phyloP scores from a whole-genome alignment of 2,888 invertebrate genomes.

The Formica aserva region DNA sequence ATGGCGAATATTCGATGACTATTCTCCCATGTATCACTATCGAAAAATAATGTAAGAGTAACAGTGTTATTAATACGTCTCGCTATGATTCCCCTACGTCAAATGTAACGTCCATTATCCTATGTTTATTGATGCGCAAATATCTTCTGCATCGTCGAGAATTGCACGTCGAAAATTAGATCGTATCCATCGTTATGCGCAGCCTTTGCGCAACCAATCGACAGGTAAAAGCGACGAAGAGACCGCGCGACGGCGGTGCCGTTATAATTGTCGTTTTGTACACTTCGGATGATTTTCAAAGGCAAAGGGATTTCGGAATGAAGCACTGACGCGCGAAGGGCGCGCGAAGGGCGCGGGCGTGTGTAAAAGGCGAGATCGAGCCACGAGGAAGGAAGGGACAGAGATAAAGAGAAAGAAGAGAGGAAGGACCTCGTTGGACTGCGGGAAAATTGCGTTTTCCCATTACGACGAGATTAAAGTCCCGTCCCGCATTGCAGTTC shows the following conservation, averaged over 20 bases:
- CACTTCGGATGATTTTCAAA: conserved; percentile 52
- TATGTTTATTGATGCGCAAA: background rate
- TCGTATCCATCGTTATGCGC: background rate
- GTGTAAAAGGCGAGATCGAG: conserved; percentile 60
- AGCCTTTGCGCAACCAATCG: conserved; percentile 14
- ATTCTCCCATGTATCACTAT: background rate
- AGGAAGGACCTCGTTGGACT: conserved; percentile 65
- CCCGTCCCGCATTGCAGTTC: conserved; percentile 68
- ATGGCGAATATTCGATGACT: background rate
- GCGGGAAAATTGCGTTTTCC: conserved; percentile 76
- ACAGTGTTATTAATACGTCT: background rate
- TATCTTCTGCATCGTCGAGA: background rate
- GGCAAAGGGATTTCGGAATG: conserved; percentile 73
- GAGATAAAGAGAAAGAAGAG: conserved; percentile 16
- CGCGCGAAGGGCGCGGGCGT: conserved; percentile 10
- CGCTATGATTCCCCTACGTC: background rate
- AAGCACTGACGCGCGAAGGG: conserved; percentile 50
- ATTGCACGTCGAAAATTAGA: conserved; percentile 19
- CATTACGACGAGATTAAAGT: conserved; percentile 77
- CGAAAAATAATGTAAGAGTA: background rate
- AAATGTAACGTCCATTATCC: background rate
- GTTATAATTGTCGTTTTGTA: conserved; percentile 30
- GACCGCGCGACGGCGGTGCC: conserved; percentile 1
- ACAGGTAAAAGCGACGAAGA: conserved; percentile 20
- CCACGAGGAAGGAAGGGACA: conserved; percentile 29